Evolutionary conservation across 2,113 vertebrate species (phyloP).

Genomic region (Nesoenas mayeri): DNA sequence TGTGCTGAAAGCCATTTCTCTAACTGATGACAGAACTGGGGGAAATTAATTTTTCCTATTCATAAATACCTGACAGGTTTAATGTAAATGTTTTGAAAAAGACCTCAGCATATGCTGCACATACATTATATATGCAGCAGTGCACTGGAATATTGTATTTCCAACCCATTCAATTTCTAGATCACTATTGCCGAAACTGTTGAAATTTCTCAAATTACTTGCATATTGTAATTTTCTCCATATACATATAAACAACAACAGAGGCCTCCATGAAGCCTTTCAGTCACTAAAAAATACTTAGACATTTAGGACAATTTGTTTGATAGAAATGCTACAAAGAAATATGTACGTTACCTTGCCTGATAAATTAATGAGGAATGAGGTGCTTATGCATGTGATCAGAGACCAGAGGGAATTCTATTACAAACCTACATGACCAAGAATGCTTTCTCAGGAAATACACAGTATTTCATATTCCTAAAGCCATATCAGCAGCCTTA

Average conservation of each 20-base stretch:
- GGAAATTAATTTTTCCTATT: constrained; percentile 86
- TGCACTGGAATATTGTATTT: constrained; percentile 66
- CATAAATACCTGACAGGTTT: constrained; percentile 85
- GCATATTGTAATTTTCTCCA: constrained; percentile 70
- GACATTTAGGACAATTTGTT: constrained; percentile 55
- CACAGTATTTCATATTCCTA: not conserved
- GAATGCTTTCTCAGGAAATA: not conserved
- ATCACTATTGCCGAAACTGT: constrained; percentile 60
- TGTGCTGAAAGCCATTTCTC: constrained; percentile 77
- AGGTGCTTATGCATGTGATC: not conserved
- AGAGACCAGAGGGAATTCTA: constrained; percentile 7
- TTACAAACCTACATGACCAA: not conserved
- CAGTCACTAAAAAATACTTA: constrained; percentile 49
- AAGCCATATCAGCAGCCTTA: not conserved
- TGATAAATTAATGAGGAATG: constrained; percentile 7
- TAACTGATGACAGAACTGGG: constrained; percentile 77
- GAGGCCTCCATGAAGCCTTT: constrained; percentile 59
- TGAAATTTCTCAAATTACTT: constrained; percentile 72
- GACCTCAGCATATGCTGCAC: constrained; percentile 76
- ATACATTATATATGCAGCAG: constrained; percentile 75
- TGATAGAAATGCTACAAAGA: constrained; percentile 54
- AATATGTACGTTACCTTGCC: not conserved
- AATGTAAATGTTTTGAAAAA: constrained; percentile 86
- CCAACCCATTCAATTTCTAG: constrained; percentile 65
- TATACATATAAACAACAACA: constrained; percentile 69